Evolutionary conservation across 2,113 vertebrate genomes (phyloP), one percentile per base, ranked within the genome.

Genomic region (Hylia prasina): DNA sequence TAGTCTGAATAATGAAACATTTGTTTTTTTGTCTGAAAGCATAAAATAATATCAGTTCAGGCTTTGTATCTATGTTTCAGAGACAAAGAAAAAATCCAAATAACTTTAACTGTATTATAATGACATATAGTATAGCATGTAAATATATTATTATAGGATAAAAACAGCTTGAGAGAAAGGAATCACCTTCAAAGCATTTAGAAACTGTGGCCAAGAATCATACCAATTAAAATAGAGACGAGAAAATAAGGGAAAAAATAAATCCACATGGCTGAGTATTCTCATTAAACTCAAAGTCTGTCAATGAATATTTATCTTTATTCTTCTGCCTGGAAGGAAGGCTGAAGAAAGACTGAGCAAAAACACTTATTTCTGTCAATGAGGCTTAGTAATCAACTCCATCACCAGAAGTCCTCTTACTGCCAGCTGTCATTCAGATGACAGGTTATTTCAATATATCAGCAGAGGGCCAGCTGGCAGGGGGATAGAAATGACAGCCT

Each of bases 361-460:
- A 78, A 92, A 0, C 58, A 75, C 30, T 91, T 71, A 79, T 45
- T 90, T 94, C 91, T 93, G 85, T 94, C 95, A 95, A 75, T 73
- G 95, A 96, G 90, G 79, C 71, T 89, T 79, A 89, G 75, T 85
- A 80, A 97, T 96, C 93, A 93, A 17, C 23, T 96, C 77, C 54
- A 80, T 94, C 90, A 95, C 85, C 66, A 90, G 83, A 94, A 88
- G 76, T 81, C 65, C 24, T 87, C 56, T 96, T 79, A 90, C 72
- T 83, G 63, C 76, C 80, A 85, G 69, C 60, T 94, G 83, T 88
- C 95, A 94, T 78, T 96, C 83, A 95, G 50, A 86, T 85, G 85
- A 80, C 69, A 94, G 68, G 78, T 92, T 89, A 92, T 92, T 95
- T 82, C 91, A 96, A 80, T 87, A 65, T 84, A 82, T 85, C 79